phyloP scores from a whole-genome alignment of 2,888 invertebrate genomes.

The Acanthosepion pharaonis region DNA sequence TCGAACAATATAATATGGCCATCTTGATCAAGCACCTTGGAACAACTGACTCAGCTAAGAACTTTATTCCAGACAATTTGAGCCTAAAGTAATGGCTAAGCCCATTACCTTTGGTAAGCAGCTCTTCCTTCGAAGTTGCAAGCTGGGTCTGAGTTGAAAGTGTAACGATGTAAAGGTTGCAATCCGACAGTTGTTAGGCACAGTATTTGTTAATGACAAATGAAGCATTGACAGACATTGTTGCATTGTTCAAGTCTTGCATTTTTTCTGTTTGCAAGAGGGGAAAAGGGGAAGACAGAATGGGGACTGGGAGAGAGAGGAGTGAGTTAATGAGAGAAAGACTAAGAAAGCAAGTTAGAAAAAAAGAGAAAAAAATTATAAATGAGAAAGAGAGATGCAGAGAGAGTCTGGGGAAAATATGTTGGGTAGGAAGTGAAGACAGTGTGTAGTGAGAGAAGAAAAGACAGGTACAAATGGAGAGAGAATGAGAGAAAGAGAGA shows the following conservation, averaged over 20 bases:
- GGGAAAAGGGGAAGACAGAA: background rate
- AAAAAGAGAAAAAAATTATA: background rate
- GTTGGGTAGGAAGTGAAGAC: background rate
- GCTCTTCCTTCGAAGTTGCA: background rate
- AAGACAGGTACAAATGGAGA: background rate
- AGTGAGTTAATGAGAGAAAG: background rate
- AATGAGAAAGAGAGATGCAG: background rate
- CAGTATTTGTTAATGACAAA: background rate
- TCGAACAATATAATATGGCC: too few species aligned
- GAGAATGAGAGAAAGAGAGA: background rate
- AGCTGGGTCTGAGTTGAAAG: background rate
- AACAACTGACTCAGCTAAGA: background rate
- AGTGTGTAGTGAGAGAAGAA: background rate
- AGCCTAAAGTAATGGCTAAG: too few species aligned
- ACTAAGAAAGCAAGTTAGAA: background rate
- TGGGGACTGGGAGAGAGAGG: background rate
- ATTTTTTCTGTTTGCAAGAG: background rate
- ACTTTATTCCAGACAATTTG: background rate
- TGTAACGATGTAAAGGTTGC: background rate
- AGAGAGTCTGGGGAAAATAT: background rate
- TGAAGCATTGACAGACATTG: background rate
- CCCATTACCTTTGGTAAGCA: background rate
- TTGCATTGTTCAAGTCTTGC: background rate
- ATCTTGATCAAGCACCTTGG: background rate
- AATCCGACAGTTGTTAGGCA: background rate